phyloP scores from a whole-genome alignment of 1,140 invertebrate genomes.

The Proales similis region DNA sequence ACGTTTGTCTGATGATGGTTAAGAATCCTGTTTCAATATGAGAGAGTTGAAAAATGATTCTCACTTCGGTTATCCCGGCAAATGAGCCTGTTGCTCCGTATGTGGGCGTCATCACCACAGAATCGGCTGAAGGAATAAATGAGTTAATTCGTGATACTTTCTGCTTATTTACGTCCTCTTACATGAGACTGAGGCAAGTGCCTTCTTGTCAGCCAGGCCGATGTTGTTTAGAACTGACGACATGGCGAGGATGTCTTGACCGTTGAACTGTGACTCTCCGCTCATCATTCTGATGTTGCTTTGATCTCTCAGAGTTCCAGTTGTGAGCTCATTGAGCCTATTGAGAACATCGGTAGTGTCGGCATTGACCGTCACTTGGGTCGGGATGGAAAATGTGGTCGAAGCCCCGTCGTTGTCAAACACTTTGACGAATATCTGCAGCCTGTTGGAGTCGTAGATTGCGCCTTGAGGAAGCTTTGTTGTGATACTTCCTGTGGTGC shows the following conservation, averaged over 20 bases:
- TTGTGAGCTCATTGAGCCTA: too few species aligned
- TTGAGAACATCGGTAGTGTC: too few species aligned
- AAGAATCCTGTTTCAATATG: too few species aligned
- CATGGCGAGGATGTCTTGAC: background rate
- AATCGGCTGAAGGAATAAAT: too few species aligned
- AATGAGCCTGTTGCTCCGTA: too few species aligned
- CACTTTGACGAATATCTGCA: constrained; percentile 3
- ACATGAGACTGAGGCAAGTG: too few species aligned
- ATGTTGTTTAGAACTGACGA: constrained; percentile 4
- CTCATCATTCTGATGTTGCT: too few species aligned
- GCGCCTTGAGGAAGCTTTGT: constrained; percentile 23
- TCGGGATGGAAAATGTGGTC: constrained; percentile 1
- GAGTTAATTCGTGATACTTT: too few species aligned
- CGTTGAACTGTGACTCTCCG: constrained; percentile 7
- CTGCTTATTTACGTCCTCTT: too few species aligned
- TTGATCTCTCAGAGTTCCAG: background rate
- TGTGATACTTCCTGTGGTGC: background rate
- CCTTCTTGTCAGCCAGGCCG: constrained; percentile 15
- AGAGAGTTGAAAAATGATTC: too few species aligned
- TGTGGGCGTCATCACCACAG: too few species aligned
- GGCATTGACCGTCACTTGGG: constrained; percentile 2
- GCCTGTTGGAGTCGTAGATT: constrained; percentile 4
- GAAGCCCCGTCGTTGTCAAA: constrained; percentile 20
- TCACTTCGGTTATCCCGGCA: too few species aligned
- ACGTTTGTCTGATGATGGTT: constrained; percentile 11